phyloP scores from a whole-genome alignment of 64 coral and sea anemone genomes.

The Montipora cactus region DNA sequence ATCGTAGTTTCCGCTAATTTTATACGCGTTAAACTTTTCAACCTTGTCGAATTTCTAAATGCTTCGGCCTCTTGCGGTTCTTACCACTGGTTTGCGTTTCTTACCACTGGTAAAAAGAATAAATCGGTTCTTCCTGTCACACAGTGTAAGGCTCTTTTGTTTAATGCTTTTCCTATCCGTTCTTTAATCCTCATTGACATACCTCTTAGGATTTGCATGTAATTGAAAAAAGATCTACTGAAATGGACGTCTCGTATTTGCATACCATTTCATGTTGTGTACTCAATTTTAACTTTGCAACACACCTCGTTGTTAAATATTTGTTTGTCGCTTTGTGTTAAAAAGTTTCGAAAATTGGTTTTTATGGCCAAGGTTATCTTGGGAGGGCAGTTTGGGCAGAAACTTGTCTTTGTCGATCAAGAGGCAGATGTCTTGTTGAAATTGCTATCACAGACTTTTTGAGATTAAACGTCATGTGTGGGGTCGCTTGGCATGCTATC shows the following conservation, averaged over 20 bases:
- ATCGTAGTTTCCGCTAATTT: too few relatives aligned
- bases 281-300: conserved; percentile 7
- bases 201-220: conserved; percentile 26
- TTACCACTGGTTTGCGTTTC: neutral
- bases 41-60: neutral
- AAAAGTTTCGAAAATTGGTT: neutral
- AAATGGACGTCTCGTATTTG: conserved; percentile 3
- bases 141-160: neutral
- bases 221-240: conserved; percentile 3
- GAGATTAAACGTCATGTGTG: neutral
- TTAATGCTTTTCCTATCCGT: conserved; percentile 7
- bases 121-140: neutral
- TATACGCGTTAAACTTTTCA: too few relatives aligned
- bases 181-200: conserved; percentile 20
- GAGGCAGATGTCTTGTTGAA: neutral
- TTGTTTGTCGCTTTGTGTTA: conserved; percentile 14
- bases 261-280: conserved; percentile 26
- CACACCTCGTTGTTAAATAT: conserved; percentile 18
- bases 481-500: neutral
- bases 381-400: neutral
- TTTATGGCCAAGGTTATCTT: neutral
- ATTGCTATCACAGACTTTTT: neutral
- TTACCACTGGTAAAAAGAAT: neutral
- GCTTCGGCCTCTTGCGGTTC: neutral
- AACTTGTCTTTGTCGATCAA: neutral